A percentile compares a stretch with the other conserved stretches of the same genome.
phyloP scores from a whole-genome alignment of 2,113 vertebrate genomes.

The Macrotis lagotis region DNA sequence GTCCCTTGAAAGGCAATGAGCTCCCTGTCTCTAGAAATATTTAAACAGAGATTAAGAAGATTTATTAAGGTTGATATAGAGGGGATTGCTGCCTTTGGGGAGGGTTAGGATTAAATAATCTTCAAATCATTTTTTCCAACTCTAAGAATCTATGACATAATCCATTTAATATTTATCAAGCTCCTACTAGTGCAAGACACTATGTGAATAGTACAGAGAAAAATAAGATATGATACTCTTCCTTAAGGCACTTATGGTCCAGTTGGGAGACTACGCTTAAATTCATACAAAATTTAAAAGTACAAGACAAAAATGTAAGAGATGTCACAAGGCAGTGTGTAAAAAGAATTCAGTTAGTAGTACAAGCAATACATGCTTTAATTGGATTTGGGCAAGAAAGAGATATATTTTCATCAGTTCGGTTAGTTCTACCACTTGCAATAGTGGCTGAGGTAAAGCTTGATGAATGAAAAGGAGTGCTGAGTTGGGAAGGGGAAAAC shows the following conservation, averaged over 20 bases:
- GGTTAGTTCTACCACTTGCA: background rate
- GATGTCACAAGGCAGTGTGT: background rate
- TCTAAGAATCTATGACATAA: background rate
- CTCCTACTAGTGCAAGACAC: background rate
- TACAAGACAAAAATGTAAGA: background rate
- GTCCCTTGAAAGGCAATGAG: background rate
- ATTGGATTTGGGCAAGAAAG: background rate
- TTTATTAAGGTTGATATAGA: background rate
- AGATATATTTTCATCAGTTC: background rate
- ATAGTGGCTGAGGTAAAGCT: background rate
- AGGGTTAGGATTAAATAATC: background rate
- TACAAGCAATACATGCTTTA: background rate
- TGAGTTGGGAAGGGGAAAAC: background rate
- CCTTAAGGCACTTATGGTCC: background rate
- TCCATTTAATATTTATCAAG: background rate
- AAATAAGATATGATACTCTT: background rate
- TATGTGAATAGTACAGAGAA: background rate
- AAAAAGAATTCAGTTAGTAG: background rate
- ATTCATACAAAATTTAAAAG: background rate
- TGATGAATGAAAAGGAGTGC: background rate
- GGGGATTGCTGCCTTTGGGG: background rate
- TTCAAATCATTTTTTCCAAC: background rate
- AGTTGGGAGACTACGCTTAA: background rate
- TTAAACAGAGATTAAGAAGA: background rate
- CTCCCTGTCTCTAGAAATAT: background rate